Evolutionary conservation across 2,113 vertebrate species (phyloP).

Genomic region (Trogon surrucura): DNA sequence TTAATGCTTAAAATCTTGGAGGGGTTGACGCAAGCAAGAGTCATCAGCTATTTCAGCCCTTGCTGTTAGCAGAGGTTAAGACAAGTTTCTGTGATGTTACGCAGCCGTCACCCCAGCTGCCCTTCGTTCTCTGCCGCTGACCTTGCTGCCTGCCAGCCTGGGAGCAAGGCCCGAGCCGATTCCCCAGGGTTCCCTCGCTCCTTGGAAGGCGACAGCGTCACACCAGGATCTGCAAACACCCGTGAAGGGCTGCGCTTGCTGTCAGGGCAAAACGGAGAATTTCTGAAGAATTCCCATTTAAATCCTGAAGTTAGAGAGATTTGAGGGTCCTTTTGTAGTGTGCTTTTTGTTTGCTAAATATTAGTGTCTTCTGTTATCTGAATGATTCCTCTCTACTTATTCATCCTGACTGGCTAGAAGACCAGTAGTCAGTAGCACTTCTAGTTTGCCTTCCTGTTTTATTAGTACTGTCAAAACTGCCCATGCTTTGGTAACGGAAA

Average conservation of each 20-base stretch:
- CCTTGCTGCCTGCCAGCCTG: background rate
- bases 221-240: background rate
- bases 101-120: background rate
- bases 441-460: background rate
- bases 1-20: conserved; percentile 11
- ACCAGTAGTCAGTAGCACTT: background rate
- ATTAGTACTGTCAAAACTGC: background rate
- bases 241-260: background rate
- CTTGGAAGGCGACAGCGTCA: fast-evolving
- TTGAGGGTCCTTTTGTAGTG: background rate
- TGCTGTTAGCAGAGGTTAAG: background rate
- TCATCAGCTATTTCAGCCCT: conserved; percentile 32
- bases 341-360: background rate
- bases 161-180: fast-evolving
- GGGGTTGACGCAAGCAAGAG: background rate
- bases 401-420: background rate
- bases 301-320: background rate
- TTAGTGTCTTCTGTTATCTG: background rate
- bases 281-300: background rate
- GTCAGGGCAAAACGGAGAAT: background rate
- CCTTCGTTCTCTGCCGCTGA: background rate
- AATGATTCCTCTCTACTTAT: conserved; percentile 27
- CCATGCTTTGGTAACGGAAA: background rate
- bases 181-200: background rate
- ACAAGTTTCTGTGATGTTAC: background rate